These are phyloP conservation scores for Fringilla coelebs DNA, from an alignment of 2,797 vertebrate species.

Conservation along the genomic window DNA sequence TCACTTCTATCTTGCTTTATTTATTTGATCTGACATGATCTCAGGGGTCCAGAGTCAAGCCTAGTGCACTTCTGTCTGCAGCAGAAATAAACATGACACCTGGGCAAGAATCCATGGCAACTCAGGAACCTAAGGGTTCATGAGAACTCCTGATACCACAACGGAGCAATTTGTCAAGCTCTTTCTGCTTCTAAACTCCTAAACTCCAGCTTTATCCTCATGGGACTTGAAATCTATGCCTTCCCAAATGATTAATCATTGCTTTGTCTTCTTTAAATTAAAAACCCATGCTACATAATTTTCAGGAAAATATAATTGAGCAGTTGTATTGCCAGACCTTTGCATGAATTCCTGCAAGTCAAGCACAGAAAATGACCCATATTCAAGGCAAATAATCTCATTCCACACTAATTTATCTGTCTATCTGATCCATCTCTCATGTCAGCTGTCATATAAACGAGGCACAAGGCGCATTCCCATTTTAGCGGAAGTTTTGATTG, in stretches of 20 bases:
- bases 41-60: background rate
- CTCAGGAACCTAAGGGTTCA: background rate
- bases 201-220: background rate
- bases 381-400: background rate
- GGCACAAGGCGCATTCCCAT: background rate
- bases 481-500: conserved; percentile 9
- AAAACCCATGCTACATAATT: background rate
- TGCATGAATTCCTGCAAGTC: background rate
- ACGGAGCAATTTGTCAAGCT: background rate
- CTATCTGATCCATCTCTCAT: background rate
- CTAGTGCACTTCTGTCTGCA: background rate
- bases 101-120: conserved; percentile 17
- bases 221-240: background rate
- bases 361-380: background rate
- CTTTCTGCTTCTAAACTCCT: background rate
- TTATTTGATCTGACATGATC: conserved; percentile 27
- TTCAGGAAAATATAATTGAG: background rate
- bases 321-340: background rate
- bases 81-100: conserved; percentile 28
- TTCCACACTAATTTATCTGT: background rate
- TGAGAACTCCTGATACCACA: background rate
- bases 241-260: conserved; percentile 17
- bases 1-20: background rate
- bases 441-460: background rate
- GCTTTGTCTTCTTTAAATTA: background rate